phyloP scores from a whole-genome alignment of 2,113 vertebrate genomes.

The Bubalus kerabau region DNA sequence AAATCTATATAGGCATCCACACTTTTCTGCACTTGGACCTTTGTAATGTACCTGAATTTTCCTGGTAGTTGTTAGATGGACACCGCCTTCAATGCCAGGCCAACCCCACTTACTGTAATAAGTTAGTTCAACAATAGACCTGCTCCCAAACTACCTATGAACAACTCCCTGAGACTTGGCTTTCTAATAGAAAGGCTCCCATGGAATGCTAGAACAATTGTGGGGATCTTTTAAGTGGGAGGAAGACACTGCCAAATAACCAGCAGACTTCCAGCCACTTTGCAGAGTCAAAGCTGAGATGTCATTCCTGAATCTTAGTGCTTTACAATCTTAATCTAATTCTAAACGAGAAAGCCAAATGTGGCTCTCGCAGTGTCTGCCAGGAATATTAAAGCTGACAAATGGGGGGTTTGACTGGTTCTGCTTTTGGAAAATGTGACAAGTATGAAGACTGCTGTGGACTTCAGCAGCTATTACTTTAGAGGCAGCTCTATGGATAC shows the following conservation, averaged over 20 bases:
- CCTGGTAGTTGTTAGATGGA: background rate
- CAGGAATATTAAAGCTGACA: background rate
- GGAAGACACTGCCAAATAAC: background rate
- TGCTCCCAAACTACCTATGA: background rate
- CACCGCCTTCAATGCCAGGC: background rate
- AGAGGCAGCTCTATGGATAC: background rate
- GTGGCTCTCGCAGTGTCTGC: background rate
- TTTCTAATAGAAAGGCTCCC: background rate
- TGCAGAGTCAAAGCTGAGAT: constrained; percentile 16
- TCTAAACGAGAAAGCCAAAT: constrained; percentile 22
- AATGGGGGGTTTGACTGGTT: background rate
- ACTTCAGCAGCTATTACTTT: background rate
- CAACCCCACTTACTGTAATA: background rate
- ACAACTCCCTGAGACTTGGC: background rate
- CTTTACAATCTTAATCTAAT: background rate
- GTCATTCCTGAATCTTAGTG: constrained; percentile 35
- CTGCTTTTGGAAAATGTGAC: background rate
- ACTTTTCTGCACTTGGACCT: background rate
- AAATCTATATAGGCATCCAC: background rate
- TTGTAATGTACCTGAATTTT: background rate
- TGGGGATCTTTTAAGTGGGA: background rate
- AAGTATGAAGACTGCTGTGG: background rate
- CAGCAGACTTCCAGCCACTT: background rate
- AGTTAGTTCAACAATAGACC: background rate
- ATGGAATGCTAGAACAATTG: accelerated